Base-by-base conservation (phyloP, 1,140 invertebrate species). In the Anastrepha ludens region DNA sequence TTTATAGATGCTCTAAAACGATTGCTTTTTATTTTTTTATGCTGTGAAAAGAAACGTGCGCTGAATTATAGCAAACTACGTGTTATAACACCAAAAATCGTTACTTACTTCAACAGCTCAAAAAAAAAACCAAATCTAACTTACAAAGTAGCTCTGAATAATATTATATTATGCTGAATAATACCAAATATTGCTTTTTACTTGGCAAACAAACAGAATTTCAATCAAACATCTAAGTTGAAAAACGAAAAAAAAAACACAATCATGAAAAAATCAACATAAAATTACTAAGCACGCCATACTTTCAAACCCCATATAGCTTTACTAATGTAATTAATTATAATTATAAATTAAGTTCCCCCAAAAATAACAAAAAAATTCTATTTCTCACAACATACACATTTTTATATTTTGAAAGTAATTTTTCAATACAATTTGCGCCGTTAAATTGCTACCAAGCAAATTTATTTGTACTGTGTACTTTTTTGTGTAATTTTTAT, bases 401-500 rank as follows among this genome's bases (percentile, higher is more conserved):
- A 55, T 50, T 47, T 50, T 50, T 62, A 13, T 62, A 13, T 62
- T 62, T 62, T 17, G 9, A 62, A 62, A 62, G 9, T 62, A 29
- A 29, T 62, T 62, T 62, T n/a, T 62, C 60, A 62, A 62, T 62
- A 29, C 29, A 29, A 29, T 62, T 62, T 62, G 15, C 60, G n/a
- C 13, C 15, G 60, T 6, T 62, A 11, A 55, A 55, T 55, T 55
- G 50, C 50, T 2, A 70, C 29, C 41, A 70, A 50, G 41, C 47
- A 74, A 15, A 20, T 55, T 78, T 78, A 50, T 78, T 50, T n/a
- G 74, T 78, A 78, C 74, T 50, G 55, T 55, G 67, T 78, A 78
- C 74, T 78, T 11, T 78, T 78, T 67, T 55, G 11, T 8, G 50
- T 8, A 11, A 55, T 8, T 67, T 67, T 29, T 67, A 17, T 67